These are phyloP conservation scores for Pyrrhura leucotis DNA, from an alignment of 2,797 vertebrate species.

Conservation along the genomic window DNA sequence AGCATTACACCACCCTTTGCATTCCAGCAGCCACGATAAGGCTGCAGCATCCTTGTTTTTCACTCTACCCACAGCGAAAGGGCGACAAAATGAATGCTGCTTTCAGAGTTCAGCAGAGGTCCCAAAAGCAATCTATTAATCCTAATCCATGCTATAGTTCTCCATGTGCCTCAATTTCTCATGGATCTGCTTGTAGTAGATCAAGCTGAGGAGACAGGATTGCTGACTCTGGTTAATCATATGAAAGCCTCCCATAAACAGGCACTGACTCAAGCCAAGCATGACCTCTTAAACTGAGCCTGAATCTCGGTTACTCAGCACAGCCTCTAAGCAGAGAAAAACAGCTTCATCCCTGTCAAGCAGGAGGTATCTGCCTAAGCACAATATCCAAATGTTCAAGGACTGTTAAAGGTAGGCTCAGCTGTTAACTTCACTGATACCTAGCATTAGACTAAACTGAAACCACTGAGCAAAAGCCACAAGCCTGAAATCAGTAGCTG, in stretches of 20 bases:
- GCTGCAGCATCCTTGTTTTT: neutral
- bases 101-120: neutral
- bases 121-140: neutral
- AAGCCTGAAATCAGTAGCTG: neutral
- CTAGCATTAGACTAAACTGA: neutral
- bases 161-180: neutral
- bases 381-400: neutral
- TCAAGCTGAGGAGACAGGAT: neutral
- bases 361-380: fast-evolving
- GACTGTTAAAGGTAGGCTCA: neutral
- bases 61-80: neutral
- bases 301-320: neutral
- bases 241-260: neutral
- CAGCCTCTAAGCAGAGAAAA: neutral
- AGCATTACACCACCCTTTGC: neutral
- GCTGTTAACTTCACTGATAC: neutral
- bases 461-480: neutral
- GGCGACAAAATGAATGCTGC: neutral
- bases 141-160: neutral
- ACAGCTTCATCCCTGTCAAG: neutral
- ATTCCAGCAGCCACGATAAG: neutral
- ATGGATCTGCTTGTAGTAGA: neutral
- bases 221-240: neutral
- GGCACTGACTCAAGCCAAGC: neutral
- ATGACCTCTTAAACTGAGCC: neutral